A percentile compares a stretch with the other conserved stretches of the same genome.
Evolutionary conservation across 64 coral and sea anemone genomes (phyloP).

Genomic region (Actinia equina): DNA sequence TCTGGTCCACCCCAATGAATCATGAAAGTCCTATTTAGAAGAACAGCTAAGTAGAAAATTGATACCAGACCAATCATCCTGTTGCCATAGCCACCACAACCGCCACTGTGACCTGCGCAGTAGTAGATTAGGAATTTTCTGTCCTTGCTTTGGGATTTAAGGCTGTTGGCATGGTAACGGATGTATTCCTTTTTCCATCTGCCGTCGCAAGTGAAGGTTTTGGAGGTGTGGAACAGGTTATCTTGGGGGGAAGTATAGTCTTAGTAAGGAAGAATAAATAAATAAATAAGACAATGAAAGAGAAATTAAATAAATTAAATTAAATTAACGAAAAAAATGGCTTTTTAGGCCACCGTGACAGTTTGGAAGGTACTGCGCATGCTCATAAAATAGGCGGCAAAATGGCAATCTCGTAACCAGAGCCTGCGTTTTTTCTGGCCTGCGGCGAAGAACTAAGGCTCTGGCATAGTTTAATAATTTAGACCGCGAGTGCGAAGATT

Average conservation of each 20-base stretch:
- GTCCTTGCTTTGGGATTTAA: conserved; percentile 11
- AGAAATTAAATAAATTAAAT: background rate
- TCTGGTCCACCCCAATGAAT: conserved; percentile 51
- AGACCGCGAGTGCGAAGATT: too few species aligned
- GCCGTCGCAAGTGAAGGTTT: conserved; percentile 8
- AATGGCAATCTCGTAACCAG: too few species aligned
- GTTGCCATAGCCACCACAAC: conserved; percentile 62
- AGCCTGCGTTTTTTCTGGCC: too few species aligned
- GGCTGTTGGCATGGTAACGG: conserved; percentile 15
- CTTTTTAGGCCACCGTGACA: too few species aligned
- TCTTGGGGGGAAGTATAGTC: background rate
- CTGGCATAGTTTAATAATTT: too few species aligned
- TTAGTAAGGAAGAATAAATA: background rate
- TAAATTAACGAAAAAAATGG: background rate
- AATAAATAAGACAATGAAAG: too few species aligned
- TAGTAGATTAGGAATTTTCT: conserved; percentile 51
- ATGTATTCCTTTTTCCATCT: background rate
- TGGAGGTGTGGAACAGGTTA: conserved; percentile 6
- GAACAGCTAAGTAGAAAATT: conserved; percentile 39
- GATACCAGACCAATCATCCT: conserved; percentile 39
- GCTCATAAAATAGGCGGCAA: too few species aligned
- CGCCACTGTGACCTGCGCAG: conserved; percentile 31
- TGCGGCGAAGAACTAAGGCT: too few species aligned
- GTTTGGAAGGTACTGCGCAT: too few species aligned
- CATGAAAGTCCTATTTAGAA: conserved; percentile 37